Evolutionary conservation across 2,888 invertebrate genomes (phyloP).

Genomic region (Pteria penguin): DNA sequence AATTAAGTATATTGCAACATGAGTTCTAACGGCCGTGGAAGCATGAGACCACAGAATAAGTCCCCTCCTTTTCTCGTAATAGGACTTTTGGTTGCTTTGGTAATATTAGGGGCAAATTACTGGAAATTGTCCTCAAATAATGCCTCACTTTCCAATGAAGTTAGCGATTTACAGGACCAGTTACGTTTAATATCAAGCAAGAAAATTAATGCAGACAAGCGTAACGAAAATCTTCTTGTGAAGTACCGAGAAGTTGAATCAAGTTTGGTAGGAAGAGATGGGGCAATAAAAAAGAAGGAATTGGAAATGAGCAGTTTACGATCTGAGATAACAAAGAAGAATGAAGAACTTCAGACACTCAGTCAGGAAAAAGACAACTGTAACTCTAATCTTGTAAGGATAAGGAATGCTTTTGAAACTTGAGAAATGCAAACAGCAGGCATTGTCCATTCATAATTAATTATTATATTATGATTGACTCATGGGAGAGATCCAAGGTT

Average conservation of each 20-base stretch:
- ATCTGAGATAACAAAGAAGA: conserved; percentile 14
- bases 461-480: too few relatives aligned
- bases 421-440: too few relatives aligned
- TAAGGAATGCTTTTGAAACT: too few relatives aligned
- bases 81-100: conserved; percentile 65
- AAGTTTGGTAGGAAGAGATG: not conserved
- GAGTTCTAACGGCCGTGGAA: conserved; percentile 65
- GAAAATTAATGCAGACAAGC: conserved; percentile 57
- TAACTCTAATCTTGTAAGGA: too few relatives aligned
- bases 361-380: conserved; percentile 7
- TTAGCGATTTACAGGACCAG: conserved; percentile 48
- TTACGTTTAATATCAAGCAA: conserved; percentile 56
- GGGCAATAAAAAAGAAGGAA: not conserved
- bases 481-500: too few relatives aligned
- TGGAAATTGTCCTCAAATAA: conserved; percentile 67
- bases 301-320: not conserved
- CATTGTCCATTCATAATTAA: too few relatives aligned
- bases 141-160: conserved; percentile 36
- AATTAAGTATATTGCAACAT: too few relatives aligned
- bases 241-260: not conserved
- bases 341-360: conserved; percentile 18
- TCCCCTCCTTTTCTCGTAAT: conserved; percentile 70
- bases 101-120: conserved; percentile 67
- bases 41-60: conserved; percentile 60
- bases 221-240: conserved; percentile 44